phyloP scores from a whole-genome alignment of 2,113 vertebrate species.

The Otus sunia region DNA sequence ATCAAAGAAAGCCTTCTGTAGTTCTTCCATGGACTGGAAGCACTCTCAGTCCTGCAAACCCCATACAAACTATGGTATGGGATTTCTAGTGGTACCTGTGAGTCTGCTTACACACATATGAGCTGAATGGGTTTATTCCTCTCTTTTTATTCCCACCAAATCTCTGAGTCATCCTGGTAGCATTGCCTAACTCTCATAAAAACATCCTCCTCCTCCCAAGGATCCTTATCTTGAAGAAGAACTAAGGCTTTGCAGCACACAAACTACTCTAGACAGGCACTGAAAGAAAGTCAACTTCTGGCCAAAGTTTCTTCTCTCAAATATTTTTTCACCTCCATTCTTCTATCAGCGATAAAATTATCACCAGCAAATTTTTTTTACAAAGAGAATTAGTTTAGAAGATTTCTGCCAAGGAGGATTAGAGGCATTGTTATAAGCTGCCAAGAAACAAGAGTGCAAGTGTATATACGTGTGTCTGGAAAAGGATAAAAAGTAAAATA shows the following conservation, averaged over 20 bases:
- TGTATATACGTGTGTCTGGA: neutral
- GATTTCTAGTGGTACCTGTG: neutral
- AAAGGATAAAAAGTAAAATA: constrained; percentile 20
- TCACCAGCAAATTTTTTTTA: neutral
- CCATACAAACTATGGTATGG: neutral
- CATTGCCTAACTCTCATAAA: neutral
- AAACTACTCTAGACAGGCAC: neutral
- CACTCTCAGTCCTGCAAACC: neutral
- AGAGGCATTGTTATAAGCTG: neutral
- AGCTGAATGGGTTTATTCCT: neutral
- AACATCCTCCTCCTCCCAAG: neutral
- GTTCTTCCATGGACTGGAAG: neutral
- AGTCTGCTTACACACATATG: neutral
- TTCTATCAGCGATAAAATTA: neutral
- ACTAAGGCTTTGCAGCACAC: neutral
- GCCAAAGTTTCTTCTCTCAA: neutral
- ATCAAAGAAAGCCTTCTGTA: neutral
- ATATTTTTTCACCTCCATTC: neutral
- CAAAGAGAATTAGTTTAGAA: neutral
- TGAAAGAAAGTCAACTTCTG: neutral
- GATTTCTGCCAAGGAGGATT: neutral
- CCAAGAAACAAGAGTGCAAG: neutral
- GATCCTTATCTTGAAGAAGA: neutral
- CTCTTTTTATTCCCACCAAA: neutral
- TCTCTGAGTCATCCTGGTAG: neutral